Conservation (phyloP, 2,797 vertebrate species). For the Luscinia megarhynchos region DNA sequence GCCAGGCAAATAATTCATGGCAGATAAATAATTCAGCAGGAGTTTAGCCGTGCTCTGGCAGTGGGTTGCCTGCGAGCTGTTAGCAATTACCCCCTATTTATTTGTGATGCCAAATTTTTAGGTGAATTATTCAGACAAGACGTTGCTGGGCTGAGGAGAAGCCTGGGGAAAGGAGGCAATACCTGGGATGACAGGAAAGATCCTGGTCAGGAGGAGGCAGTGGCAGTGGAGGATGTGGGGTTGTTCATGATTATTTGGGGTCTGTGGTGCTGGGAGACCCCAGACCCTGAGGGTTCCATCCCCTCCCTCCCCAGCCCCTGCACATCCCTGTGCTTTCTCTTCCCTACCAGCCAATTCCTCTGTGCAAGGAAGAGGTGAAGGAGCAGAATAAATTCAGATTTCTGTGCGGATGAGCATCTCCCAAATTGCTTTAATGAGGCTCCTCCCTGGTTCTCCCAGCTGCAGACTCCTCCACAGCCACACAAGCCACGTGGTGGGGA, state of each 20-base stretch:
- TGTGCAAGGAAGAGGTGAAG: background rate
- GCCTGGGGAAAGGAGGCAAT: background rate
- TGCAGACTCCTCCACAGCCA: background rate
- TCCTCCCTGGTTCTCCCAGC: background rate
- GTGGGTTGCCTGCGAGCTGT: background rate
- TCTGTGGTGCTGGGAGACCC: background rate
- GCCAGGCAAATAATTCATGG: constrained; percentile 18
- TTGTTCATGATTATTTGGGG: background rate
- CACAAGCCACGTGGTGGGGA: background rate
- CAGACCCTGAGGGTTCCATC: background rate
- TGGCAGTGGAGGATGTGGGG: accelerated
- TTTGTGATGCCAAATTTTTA: background rate
- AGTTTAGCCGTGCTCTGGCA: constrained; percentile 8
- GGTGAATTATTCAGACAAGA: constrained; percentile 38
- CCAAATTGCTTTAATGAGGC: background rate
- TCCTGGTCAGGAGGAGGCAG: background rate
- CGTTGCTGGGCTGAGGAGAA: background rate
- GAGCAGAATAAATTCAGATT: background rate
- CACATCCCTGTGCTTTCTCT: background rate
- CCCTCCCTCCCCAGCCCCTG: background rate
- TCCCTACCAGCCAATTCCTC: background rate
- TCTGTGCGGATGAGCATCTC: background rate
- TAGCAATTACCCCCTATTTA: constrained; percentile 25
- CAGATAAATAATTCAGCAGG: constrained; percentile 40
- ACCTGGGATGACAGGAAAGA: background rate